A percentile compares a stretch with the other conserved stretches of the same genome.
phyloP scores from a whole-genome alignment of 2,888 invertebrate species.

The Amiota communis region DNA sequence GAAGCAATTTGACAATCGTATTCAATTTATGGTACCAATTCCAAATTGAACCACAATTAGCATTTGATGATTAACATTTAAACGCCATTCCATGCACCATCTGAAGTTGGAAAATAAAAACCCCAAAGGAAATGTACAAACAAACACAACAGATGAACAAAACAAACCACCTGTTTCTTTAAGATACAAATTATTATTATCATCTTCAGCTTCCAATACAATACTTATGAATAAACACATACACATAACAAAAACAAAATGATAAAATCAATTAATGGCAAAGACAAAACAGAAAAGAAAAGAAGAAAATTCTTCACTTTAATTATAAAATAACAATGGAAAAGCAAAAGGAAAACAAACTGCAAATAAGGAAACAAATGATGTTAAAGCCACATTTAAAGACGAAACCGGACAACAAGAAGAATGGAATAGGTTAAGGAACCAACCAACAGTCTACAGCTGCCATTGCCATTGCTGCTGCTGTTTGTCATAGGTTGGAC shows the following conservation, averaged over 20 bases:
- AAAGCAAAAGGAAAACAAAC: neutral
- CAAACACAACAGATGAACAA: too few species aligned
- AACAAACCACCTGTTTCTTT: slow-evolving; percentile 12
- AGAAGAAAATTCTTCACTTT: neutral
- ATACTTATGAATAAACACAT: neutral
- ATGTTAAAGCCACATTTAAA: slow-evolving; percentile 9
- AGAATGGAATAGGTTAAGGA: neutral
- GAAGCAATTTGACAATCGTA: too few species aligned
- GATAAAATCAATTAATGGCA: neutral
- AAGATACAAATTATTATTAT: slow-evolving; percentile 11
- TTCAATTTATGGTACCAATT: too few species aligned
- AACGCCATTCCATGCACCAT: too few species aligned
- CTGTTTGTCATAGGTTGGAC: neutral
- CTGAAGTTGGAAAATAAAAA: too few species aligned
- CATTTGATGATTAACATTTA: too few species aligned
- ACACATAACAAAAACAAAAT: neutral
- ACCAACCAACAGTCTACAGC: neutral
- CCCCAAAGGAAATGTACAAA: too few species aligned
- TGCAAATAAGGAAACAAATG: slow-evolving; percentile 4
- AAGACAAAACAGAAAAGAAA: neutral
- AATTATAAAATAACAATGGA: slow-evolving; percentile 16
- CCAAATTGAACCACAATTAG: too few species aligned
- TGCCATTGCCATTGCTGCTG: neutral
- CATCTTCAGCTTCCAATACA: slow-evolving; percentile 3
- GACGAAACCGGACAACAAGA: neutral